Conservation (phyloP, 2,113 vertebrate genomes). For the Corythornis cristatus region DNA sequence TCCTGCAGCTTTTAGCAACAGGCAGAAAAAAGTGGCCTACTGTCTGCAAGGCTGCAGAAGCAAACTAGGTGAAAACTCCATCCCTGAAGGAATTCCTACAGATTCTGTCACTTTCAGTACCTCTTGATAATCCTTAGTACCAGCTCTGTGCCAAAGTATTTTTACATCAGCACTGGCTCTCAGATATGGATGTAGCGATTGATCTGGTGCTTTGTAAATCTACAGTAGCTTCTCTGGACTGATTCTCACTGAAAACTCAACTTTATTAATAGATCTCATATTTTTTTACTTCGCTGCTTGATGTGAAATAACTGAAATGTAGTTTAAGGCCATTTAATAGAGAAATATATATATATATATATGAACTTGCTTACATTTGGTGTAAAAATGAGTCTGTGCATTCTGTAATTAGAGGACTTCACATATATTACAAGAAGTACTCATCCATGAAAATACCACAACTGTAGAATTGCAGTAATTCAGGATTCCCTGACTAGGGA, state of each 20-base stretch:
- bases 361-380: background rate
- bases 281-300: background rate
- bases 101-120: background rate
- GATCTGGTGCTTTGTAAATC: background rate
- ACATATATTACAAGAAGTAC: background rate
- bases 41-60: background rate
- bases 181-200: background rate
- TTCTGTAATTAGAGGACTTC: background rate
- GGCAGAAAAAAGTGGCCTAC: background rate
- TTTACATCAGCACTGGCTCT: background rate
- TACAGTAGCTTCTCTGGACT: background rate
- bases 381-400: background rate
- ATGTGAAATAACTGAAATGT: background rate
- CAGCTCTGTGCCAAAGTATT: background rate
- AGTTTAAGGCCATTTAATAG: background rate
- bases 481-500: background rate
- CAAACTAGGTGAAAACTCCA: background rate
- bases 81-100: background rate
- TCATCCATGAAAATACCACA: background rate
- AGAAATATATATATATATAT: background rate
- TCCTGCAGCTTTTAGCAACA: background rate
- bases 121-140: background rate
- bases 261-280: background rate
- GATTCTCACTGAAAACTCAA: background rate
- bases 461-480: background rate